These are phyloP conservation scores for Dolichopus griseipennis DNA, from an alignment of 2,888 invertebrate genomes.

Conservation along the genomic window DNA sequence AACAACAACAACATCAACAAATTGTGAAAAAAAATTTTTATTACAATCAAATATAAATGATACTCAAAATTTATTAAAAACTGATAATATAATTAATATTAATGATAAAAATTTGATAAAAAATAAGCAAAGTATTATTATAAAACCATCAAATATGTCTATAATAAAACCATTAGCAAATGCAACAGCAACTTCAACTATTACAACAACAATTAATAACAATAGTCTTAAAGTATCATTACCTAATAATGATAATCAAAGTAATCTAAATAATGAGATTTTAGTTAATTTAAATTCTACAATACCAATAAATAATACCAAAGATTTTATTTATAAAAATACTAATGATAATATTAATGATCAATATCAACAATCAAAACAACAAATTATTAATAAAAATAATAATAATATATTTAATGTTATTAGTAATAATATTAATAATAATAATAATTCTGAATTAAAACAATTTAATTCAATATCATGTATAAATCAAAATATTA, in stretches of 20 bases:
- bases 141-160: not conserved
- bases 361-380: not conserved
- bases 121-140: not conserved
- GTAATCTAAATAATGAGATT: not conserved
- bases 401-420: too few relatives aligned
- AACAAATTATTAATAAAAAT: too few relatives aligned
- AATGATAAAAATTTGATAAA: not conserved
- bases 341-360: not conserved
- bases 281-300: not conserved
- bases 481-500: not conserved
- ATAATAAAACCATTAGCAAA: not conserved
- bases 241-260: not conserved
- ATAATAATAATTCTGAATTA: too few relatives aligned
- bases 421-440: too few relatives aligned
- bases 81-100: not conserved
- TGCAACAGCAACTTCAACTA: not conserved
- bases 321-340: not conserved
- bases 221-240: not conserved
- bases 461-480: not conserved
- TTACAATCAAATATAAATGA: not conserved
- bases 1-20: not conserved
- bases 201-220: not conserved
- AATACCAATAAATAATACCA: constrained; percentile 1
- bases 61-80: not conserved
- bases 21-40: not conserved